Evolutionary conservation across 2,113 vertebrate genomes (phyloP).

Genomic region (Eulacestoma nigropectus): DNA sequence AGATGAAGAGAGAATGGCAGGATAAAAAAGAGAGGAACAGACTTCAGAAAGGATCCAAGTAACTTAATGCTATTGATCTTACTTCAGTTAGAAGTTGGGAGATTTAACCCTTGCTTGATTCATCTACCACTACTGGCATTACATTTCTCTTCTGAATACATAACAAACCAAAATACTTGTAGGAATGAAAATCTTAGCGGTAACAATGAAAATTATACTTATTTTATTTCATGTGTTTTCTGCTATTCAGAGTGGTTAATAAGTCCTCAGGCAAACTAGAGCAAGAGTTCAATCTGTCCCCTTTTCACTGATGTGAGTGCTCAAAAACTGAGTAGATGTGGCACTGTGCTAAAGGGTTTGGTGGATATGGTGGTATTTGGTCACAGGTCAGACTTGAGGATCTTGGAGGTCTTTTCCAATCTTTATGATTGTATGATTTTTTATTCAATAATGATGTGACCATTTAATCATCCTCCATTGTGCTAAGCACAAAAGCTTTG

Average conservation of each 20-base stretch:
- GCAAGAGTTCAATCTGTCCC: neutral
- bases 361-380: neutral
- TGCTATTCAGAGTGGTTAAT: neutral
- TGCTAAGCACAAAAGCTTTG: neutral
- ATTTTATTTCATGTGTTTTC: neutral
- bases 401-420: neutral
- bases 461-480: neutral
- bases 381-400: neutral
- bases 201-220: neutral
- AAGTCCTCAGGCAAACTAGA: neutral
- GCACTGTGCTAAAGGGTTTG: neutral
- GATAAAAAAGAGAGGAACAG: conserved; percentile 48
- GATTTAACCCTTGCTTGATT: conserved; percentile 62
- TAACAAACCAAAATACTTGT: neutral
- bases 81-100: conserved; percentile 51
- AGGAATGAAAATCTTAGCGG: neutral
- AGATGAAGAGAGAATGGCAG: conserved; percentile 53
- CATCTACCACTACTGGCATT: neutral
- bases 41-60: conserved; percentile 62
- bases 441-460: neutral
- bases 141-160: neutral
- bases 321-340: neutral
- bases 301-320: neutral
- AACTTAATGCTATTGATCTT: conserved; percentile 68
- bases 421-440: neutral